Evolutionary conservation across 2,113 vertebrate species (phyloP).

Genomic region (Lophius piscatorius): DNA sequence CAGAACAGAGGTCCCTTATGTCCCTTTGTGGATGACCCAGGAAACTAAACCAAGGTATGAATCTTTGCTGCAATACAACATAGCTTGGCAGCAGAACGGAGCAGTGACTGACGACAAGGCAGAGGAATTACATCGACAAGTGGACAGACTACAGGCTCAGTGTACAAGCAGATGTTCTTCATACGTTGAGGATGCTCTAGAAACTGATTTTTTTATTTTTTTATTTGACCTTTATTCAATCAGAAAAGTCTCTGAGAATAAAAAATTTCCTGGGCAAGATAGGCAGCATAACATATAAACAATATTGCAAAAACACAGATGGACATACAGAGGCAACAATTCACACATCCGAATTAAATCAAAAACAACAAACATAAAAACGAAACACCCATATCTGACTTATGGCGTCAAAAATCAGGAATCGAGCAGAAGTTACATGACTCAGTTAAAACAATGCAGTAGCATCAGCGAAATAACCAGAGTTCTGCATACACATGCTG

Average conservation of each 20-base stretch:
- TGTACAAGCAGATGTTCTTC: conserved; percentile 55
- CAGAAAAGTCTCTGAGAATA: conserved; percentile 12
- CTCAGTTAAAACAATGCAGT: too few relatives aligned
- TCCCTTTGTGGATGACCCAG: conserved; percentile 36
- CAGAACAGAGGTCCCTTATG: conserved; percentile 19
- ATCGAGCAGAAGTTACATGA: too few relatives aligned
- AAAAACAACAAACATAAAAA: too few relatives aligned
- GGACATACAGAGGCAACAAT: too few relatives aligned
- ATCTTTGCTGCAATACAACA: conserved; percentile 15
- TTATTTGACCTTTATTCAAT: conserved; percentile 37
- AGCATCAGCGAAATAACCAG: too few relatives aligned
- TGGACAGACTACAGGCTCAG: conserved; percentile 46
- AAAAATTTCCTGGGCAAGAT: background rate
- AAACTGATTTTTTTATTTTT: conserved; percentile 32
- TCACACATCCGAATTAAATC: too few relatives aligned
- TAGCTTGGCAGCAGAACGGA: conserved; percentile 37
- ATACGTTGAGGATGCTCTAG: conserved; percentile 22
- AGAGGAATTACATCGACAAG: conserved; percentile 53
- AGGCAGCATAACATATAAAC: background rate
- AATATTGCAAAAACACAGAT: too few relatives aligned
- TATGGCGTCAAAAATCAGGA: too few relatives aligned
- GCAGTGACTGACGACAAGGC: conserved; percentile 26
- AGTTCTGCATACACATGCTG: too few relatives aligned
- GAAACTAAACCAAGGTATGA: conserved; percentile 11
- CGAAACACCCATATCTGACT: too few relatives aligned